Base-by-base conservation (phyloP, 2,888 invertebrate genomes). In the Melitaea athalia region DNA sequence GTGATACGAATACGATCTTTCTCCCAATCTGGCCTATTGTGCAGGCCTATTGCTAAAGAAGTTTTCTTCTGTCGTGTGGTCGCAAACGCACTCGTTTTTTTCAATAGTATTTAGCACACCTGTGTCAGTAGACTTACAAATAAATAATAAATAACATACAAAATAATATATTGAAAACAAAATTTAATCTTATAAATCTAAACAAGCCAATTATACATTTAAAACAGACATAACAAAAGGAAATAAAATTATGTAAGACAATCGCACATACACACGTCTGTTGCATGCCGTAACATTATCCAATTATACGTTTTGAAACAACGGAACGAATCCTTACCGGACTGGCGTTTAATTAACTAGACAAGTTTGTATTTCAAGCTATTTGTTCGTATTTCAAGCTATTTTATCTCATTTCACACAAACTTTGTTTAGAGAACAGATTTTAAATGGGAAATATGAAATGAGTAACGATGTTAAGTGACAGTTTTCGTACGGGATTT, bases 261-360 rank as follows among this genome's bases (percentile, higher is more conserved):
- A 33, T 53, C 24, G n/a, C 55, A 43, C 50, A 59, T 52, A 17
- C 45, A n/a, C 11, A 64, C 47, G 31, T 59, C 59, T 61, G 38
- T 45, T 38, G 38, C 38, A 38, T 33, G 24, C 47, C 38, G 24
- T 61, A 73, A 76, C 75, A 73, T 77, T 76, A 76, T 77, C 76
- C 78, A 79, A 79, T 79, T 78, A 77, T 78, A 76, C 78, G 75
- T 76, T 77, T 76, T 72, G 74, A 70, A 73, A 71, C 73, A 73
- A 72, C 24, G 52, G 10, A 24, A 17, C 59, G 71, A 71, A 75
- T 66, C 73, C 73, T 70, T 71, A 72, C 74, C 76, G 78, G 85
- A 85, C 81, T 86, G 87, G 84, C 88, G 77, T 82, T 83, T 83
- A 83, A 83, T 84, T 83, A 83, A 82, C 74, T 68, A 70, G 71